These are phyloP conservation scores for Pedionomus torquatus DNA, from an alignment of 2,113 vertebrate genomes.

Conservation along the genomic window DNA sequence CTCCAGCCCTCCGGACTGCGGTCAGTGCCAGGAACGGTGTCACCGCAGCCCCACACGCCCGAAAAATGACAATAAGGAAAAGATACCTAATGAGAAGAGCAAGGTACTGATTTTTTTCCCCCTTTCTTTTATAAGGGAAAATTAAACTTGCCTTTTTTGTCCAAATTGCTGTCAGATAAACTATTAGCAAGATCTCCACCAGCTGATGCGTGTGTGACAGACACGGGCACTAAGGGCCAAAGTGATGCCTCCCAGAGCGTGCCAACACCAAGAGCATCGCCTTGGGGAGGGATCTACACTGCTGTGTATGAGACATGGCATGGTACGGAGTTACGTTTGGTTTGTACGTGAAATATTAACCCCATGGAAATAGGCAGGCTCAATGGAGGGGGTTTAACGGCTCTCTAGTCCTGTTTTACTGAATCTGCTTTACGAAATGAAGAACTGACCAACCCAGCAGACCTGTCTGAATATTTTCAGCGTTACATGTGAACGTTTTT, in stretches of 20 bases:
- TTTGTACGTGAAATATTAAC: background rate
- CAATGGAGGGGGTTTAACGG: background rate
- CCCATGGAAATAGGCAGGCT: background rate
- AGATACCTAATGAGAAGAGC: background rate
- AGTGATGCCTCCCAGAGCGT: rapidly evolving
- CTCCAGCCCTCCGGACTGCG: background rate
- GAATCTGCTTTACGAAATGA: background rate
- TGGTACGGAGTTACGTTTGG: background rate
- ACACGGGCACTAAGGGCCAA: rapidly evolving
- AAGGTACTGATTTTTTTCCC: rapidly evolving
- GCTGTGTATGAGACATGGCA: rapidly evolving
- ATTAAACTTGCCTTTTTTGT: background rate
- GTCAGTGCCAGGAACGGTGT: background rate
- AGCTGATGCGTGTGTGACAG: background rate
- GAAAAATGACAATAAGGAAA: background rate
- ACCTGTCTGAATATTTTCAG: background rate
- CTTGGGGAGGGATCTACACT: rapidly evolving
- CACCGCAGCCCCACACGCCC: background rate
- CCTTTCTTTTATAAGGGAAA: background rate
- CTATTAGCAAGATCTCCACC: background rate
- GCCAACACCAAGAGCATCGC: rapidly evolving
- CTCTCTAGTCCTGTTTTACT: background rate
- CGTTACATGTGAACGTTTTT: rapidly evolving
- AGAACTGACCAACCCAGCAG: background rate
- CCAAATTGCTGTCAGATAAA: background rate